Conservation (phyloP, 2,888 invertebrate genomes). For the Ctenicera cuprea region DNA sequence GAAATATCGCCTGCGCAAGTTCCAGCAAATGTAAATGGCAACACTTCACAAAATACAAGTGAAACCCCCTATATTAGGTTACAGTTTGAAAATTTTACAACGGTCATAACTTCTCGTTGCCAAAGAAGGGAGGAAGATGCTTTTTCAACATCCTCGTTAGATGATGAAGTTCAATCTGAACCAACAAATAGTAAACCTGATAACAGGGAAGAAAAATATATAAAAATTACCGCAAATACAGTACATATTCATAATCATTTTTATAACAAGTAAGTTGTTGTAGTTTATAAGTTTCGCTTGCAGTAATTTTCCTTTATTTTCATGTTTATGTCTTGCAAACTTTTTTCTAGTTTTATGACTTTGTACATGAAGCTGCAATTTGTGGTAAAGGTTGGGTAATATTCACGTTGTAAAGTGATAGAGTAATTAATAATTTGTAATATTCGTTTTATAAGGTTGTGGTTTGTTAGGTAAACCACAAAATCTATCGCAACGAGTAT, state of each 20-base stretch:
- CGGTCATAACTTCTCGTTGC: background rate
- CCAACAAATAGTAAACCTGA: background rate
- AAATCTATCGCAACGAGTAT: background rate
- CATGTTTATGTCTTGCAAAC: slow-evolving; percentile 5
- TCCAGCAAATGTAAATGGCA: too few species aligned
- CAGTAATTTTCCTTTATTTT: slow-evolving; percentile 2
- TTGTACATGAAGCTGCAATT: background rate
- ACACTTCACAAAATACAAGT: too few species aligned
- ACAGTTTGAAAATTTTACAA: background rate
- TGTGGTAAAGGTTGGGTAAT: slow-evolving; percentile 7
- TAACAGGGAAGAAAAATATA: slow-evolving; percentile 36
- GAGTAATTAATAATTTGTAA: slow-evolving; percentile 13
- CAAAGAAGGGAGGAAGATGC: background rate
- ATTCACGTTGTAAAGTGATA: slow-evolving; percentile 8
- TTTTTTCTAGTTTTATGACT: background rate
- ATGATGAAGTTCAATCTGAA: background rate
- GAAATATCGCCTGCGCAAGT: too few species aligned
- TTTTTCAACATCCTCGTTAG: background rate
- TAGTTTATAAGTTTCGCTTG: background rate
- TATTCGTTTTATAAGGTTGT: slow-evolving; percentile 5
- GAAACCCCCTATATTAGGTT: background rate
- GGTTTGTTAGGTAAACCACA: slow-evolving; percentile 20
- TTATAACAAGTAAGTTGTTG: slow-evolving; percentile 38
- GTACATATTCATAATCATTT: slow-evolving; percentile 56
- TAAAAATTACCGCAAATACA: slow-evolving; percentile 48